Percentiles rank a stretch among this genome's conserved stretches.
Evolutionary conservation across 2,113 vertebrate species (phyloP).

Genomic region (rat (Rattus norvegicus)): DNA sequence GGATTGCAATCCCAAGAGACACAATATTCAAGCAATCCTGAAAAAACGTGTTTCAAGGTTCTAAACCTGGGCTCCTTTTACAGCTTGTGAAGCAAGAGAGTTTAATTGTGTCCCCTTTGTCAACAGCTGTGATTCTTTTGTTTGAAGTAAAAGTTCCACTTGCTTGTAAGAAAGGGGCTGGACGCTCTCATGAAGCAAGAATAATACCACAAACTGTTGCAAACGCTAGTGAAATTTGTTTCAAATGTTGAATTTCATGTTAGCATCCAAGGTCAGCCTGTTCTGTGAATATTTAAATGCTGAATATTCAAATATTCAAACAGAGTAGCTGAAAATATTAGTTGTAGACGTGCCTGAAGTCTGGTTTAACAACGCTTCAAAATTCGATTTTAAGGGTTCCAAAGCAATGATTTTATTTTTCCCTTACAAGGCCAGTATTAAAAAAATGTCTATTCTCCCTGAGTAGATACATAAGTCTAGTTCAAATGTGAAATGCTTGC

Average conservation of each 20-base stretch:
- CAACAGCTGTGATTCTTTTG: neutral
- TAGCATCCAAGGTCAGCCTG: neutral
- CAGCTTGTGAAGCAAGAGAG: neutral
- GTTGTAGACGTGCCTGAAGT: neutral
- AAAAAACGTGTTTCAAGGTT: neutral
- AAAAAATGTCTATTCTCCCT: neutral
- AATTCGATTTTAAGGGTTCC: neutral
- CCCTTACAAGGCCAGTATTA: neutral
- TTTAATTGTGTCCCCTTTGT: neutral
- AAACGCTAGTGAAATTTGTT: neutral
- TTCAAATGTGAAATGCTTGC: neutral
- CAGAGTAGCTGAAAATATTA: neutral
- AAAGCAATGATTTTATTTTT: neutral
- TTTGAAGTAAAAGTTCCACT: neutral
- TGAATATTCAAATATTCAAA: neutral
- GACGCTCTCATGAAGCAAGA: neutral
- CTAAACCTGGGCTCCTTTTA: neutral
- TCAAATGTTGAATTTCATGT: neutral
- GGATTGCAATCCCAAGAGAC: neutral
- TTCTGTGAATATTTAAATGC: neutral
- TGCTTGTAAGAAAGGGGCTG: neutral
- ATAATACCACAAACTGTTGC: neutral
- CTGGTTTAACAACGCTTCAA: neutral
- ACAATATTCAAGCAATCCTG: neutral
- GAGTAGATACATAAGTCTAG: neutral